Base-by-base conservation (phyloP, 2,113 vertebrate species). In the Brachyistius frenatus region DNA sequence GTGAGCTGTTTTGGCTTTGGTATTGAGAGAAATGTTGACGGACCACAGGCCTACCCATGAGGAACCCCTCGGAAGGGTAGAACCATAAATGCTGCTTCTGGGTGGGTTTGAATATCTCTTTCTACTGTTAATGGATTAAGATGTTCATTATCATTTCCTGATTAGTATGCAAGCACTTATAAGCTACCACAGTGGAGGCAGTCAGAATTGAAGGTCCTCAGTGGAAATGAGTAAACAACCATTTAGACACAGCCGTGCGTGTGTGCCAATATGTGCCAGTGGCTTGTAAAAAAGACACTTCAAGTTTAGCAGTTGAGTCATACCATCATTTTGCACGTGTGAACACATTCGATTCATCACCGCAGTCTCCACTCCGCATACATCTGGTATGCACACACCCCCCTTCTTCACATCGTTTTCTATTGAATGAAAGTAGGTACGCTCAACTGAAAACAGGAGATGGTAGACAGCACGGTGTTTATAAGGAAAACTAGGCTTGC, bases 1-100 rank as follows among this genome's bases (percentile, higher is more conserved):
- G 94, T 92, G 89, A 75, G 76, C 82, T 82, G 82, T 90, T 88
- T 88, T 91, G 77, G 80, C 82, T 89, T 87, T 39, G 72, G 83
- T 93, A 93, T 93, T 76, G 93, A 90, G 89, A 92, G 71, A 85
- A 88, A 85, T 83, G 88, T 91, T 93, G 93, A 92, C 53, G 86
- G 86, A 90, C 88, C 89, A 84, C 88, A 90, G 86, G 76, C 80
- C 84, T 91, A 86, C 87, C 81, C 72, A 37, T 62, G 84, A 73
- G 81, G 74, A 88, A 89, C 85, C 83, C 76, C 85, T 89, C 66
- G 54, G 52, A 76, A 76, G 62, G 81, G 66, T 53, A 77, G 62
- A 81, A 57, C 76, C 69, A 69, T 83, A 88, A 85, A 71, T 76
- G 73, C 61, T 78, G 55, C 81, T 91, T 81, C 87, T 90, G 87